phyloP scores from a whole-genome alignment of 1,140 invertebrate species.

The Dolichoris vasculosae region DNA sequence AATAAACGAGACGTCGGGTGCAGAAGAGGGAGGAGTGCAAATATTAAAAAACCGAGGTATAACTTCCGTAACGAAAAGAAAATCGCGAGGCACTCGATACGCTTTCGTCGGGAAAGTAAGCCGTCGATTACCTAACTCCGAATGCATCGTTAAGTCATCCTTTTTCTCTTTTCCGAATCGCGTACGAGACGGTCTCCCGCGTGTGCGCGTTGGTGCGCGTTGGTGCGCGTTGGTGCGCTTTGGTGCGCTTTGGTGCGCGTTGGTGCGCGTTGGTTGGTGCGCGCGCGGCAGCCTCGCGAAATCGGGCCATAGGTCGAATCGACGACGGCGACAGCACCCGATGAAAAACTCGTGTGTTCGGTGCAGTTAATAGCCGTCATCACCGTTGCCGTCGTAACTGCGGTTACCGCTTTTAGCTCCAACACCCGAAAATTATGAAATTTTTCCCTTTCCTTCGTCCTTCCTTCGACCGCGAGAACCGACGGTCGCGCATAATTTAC shows the following conservation, averaged over 20 bases:
- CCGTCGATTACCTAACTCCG: neutral
- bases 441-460: neutral
- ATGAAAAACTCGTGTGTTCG: too few species aligned
- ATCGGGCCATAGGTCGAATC: neutral
- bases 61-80: neutral
- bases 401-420: neutral
- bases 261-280: neutral
- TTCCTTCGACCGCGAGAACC: neutral
- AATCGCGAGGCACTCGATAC: neutral
- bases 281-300: neutral
- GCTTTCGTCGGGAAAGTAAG: neutral
- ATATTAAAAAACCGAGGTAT: neutral
- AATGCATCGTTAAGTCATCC: slow-evolving; percentile 7
- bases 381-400: too few species aligned
- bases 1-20: neutral
- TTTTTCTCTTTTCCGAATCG: neutral
- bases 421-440: neutral
- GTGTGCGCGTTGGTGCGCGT: neutral
- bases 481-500: too few species aligned
- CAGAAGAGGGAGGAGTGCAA: neutral
- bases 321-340: too few species aligned
- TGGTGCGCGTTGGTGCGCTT: too few species aligned
- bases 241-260: neutral
- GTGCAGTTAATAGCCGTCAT: neutral
- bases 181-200: too few species aligned